Base-by-base conservation (phyloP, 1,140 invertebrate species). In the Gerris buenoi region DNA sequence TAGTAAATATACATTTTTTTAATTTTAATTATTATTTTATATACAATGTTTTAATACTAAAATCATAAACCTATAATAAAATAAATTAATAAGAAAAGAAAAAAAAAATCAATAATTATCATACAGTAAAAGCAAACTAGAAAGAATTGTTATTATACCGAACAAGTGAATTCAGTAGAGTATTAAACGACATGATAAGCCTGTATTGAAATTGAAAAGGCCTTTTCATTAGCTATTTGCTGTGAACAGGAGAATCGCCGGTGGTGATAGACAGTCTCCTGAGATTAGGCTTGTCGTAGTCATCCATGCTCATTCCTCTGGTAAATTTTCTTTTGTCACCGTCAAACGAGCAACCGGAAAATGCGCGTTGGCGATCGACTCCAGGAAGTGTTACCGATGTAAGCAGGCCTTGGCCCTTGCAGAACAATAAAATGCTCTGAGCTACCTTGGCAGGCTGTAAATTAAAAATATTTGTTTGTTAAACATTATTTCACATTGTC, bases 231-330 rank as follows among this genome's bases (percentile, higher is more conserved):
- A 22, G 10, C 23, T 60, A 60, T 25, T 60, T 60, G 23, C 23
- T 60, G 15, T 60, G 58, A 13, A 60, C 58, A 14, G 62, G 27
- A 15, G 66, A 46, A 23, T 68, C 69, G 1, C 65, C 63, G n/a
- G 68, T 64, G 22, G 84, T 85, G 73, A 88, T 83, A 67, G 86
- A 88, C 33, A 88, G 81, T n/a, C 87, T 79, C 57, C 87, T 78
- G 67, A 88, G 85, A 77, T 88, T 88, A 27, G 87, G 87, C 70
- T 84, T 85, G 77, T 89, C 87, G 74, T 89, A 89, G 71, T 91
- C 88, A 75, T 91, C 89, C 88, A 91, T 91, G 60, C 83, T 85
- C 80, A 87, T 85, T 57, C 84, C 85, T 27, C 85, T 81, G 0
- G 84, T 85, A 72, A 86, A 80, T 29, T 73, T 70, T n/a, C 75